These are phyloP conservation scores for Guaruba guarouba DNA, from an alignment of 2,113 vertebrate genomes.

Conservation along the genomic window DNA sequence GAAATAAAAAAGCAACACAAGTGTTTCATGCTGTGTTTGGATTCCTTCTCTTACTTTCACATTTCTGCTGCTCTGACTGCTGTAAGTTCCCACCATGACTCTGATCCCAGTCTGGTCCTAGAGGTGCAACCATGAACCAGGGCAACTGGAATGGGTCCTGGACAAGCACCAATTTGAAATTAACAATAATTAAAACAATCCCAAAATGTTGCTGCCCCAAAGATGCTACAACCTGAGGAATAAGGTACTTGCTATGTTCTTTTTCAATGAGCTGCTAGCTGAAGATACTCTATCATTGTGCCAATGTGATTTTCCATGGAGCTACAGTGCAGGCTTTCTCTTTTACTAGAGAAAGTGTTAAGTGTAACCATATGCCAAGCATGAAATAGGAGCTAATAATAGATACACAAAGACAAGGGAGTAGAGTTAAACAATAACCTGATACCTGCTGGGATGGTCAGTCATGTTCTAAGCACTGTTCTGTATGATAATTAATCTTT, in stretches of 20 bases:
- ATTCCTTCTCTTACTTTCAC: not conserved
- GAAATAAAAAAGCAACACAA: not conserved
- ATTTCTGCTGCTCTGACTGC: not conserved
- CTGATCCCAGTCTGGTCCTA: not conserved
- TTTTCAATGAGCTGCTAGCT: not conserved
- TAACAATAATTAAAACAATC: not conserved
- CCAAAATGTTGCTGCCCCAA: not conserved
- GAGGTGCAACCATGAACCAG: not conserved
- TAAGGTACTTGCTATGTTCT: not conserved
- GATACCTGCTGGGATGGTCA: slow-evolving; percentile 15
- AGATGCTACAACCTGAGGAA: not conserved
- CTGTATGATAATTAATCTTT: slow-evolving; percentile 12
- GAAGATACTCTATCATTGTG: not conserved
- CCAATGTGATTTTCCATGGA: not conserved
- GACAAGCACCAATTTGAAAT: not conserved
- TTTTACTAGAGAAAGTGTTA: not conserved
- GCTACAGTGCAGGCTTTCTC: not conserved
- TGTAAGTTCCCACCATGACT: not conserved
- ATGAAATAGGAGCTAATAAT: slow-evolving; percentile 12
- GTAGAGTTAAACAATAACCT: slow-evolving; percentile 24
- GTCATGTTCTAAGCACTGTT: not conserved
- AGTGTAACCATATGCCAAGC: not conserved
- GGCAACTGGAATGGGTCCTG: not conserved
- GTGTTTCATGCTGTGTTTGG: not conserved
- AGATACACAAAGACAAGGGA: not conserved